These are phyloP conservation scores for Tiliqua scincoides DNA, from an alignment of 2,113 vertebrate species.

Conservation along the genomic window DNA sequence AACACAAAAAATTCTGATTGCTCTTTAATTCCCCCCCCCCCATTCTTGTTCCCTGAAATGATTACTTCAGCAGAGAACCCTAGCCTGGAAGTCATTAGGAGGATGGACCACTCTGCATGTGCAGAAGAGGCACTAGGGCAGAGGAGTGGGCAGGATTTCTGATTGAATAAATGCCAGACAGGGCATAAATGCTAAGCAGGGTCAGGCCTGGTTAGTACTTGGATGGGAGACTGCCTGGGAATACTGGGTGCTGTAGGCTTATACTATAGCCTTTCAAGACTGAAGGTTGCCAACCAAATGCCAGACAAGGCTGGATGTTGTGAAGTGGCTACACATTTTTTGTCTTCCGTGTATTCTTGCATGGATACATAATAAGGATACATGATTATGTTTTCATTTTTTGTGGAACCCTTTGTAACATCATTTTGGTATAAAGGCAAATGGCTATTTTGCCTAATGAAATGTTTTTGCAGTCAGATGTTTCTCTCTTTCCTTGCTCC, in stretches of 20 bases:
- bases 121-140: not conserved
- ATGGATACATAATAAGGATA: too few relatives aligned
- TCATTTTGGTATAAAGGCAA: not conserved
- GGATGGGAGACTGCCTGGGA: too few relatives aligned
- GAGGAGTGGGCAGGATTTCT: not conserved
- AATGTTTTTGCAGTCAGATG: not conserved
- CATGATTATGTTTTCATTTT: not conserved
- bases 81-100: not conserved
- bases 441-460: constrained; percentile 10
- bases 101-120: not conserved
- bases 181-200: too few relatives aligned
- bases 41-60: not conserved
- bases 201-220: too few relatives aligned
- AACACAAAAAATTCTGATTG: not conserved
- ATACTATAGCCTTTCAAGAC: too few relatives aligned
- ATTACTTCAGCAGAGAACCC: not conserved
- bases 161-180: not conserved
- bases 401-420: not conserved
- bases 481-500: not conserved
- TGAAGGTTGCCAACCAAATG: too few relatives aligned
- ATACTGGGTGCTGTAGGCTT: too few relatives aligned
- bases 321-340: not conserved
- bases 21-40: not conserved
- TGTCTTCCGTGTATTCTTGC: not conserved
- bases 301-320: not conserved